phyloP scores from a whole-genome alignment of 2,797 vertebrate species.

The Okamejei kenojei region DNA sequence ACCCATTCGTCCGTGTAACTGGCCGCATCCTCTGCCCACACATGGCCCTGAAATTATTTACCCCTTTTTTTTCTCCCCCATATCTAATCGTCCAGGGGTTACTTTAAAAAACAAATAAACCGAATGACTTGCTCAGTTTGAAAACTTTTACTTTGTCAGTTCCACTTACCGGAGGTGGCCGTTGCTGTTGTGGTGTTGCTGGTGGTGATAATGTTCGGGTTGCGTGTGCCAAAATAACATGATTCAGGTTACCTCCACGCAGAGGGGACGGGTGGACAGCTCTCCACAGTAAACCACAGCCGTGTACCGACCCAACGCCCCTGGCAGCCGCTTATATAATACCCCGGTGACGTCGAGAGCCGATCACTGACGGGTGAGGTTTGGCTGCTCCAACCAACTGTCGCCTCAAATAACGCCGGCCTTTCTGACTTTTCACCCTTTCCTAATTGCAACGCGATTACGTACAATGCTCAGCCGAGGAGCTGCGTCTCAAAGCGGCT shows the following conservation, averaged over 20 bases:
- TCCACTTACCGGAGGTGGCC: conserved; percentile 76
- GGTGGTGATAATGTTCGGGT: conserved; percentile 73
- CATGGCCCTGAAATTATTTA: neutral
- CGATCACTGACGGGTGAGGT: conserved; percentile 44
- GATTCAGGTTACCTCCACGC: neutral
- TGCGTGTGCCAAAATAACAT: conserved; percentile 91
- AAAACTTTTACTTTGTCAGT: neutral
- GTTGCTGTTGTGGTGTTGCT: conserved; percentile 63
- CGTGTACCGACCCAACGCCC: neutral
- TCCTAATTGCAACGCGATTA: neutral
- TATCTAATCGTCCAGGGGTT: neutral
- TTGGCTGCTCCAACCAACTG: too few species aligned
- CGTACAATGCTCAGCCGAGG: neutral
- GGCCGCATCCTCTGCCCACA: too few species aligned
- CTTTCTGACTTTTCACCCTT: neutral
- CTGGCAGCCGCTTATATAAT: conserved; percentile 47
- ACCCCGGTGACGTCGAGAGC: conserved; percentile 44
- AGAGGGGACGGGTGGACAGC: conserved; percentile 41
- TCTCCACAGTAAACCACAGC: neutral
- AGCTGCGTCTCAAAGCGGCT: neutral
- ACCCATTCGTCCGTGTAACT: neutral
- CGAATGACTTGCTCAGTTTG: too few species aligned
- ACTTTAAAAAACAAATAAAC: neutral
- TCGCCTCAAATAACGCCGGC: neutral
- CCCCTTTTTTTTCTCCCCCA: too few species aligned